Evolutionary conservation across 2,888 invertebrate species (phyloP).

Genomic region (Pheosia tremula): DNA sequence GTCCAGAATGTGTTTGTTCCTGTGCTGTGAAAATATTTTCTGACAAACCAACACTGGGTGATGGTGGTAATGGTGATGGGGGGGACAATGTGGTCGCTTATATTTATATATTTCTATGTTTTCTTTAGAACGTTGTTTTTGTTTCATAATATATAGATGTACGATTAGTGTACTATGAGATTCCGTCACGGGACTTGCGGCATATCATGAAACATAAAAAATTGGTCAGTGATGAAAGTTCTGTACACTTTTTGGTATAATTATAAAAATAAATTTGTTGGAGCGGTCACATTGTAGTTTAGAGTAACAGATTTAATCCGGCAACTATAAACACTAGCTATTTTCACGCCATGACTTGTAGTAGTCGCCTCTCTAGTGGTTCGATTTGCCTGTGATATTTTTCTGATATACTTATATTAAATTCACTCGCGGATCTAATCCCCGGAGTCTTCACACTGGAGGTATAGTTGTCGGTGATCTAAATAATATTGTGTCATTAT

Average conservation of each 20-base stretch:
- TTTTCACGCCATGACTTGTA: background rate
- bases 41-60: conserved; percentile 78
- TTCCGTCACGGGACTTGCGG: conserved; percentile 34
- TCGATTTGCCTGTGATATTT: conserved; percentile 43
- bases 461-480: conserved; percentile 38
- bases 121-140: background rate
- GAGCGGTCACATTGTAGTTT: conserved; percentile 41
- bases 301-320: conserved; percentile 38
- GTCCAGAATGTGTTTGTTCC: conserved; percentile 83
- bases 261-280: conserved; percentile 23
- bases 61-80: conserved; percentile 49
- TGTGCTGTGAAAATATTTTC: conserved; percentile 80
- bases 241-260: conserved; percentile 16
- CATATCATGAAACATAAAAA: conserved; percentile 35
- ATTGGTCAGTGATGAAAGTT: conserved; percentile 24
- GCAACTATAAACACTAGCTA: conserved; percentile 43
- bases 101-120: conserved; percentile 20
- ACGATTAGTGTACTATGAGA: conserved; percentile 19
- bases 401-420: background rate
- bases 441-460: background rate
- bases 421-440: background rate
- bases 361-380: conserved; percentile 35
- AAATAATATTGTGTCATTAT: conserved; percentile 56
- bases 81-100: conserved; percentile 63
- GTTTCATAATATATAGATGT: background rate